Percentiles rank a stretch among this genome's conserved stretches.
These are phyloP conservation scores for Pachymerium ferrugineum DNA, from an alignment of 2,888 invertebrate genomes.

Conservation along the genomic window DNA sequence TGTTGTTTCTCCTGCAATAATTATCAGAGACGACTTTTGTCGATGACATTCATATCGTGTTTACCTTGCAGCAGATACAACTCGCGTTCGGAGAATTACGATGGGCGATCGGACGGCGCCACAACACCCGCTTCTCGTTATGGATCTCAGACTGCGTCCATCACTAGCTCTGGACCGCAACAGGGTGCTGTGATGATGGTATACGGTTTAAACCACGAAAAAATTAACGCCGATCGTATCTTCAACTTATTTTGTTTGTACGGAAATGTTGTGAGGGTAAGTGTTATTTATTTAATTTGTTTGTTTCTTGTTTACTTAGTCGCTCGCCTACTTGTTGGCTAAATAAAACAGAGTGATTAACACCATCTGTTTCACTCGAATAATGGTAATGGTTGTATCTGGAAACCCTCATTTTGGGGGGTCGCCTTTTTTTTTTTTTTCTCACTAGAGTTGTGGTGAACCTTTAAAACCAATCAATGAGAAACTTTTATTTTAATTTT, in stretches of 20 bases:
- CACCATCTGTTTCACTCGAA: no score
- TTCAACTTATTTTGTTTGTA: slow-evolving; percentile 99
- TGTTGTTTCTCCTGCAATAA: not conserved
- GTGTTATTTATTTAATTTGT: slow-evolving; percentile 37
- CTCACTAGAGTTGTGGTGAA: no score
- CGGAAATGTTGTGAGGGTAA: slow-evolving; percentile 94
- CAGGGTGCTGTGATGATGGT: slow-evolving; percentile 96
- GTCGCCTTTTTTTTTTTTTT: no score
- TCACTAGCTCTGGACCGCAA: slow-evolving; percentile 46
- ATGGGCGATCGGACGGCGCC: slow-evolving; percentile 37
- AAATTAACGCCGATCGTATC: slow-evolving; percentile 89
- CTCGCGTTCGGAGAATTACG: slow-evolving; percentile 37
- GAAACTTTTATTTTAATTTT: no score
- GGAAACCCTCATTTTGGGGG: no score
- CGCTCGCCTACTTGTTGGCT: no score
- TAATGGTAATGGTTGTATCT: no score
- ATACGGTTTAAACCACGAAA: slow-evolving; percentile 88
- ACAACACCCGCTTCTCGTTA: slow-evolving; percentile 30
- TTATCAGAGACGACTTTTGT: not conserved
- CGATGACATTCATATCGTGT: not conserved
- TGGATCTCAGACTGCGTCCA: not conserved
- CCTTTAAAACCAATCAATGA: no score
- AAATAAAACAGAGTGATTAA: no score
- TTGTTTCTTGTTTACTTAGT: no score
- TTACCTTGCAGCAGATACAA: not conserved